Evolutionary conservation across 2,888 invertebrate genomes (phyloP), one percentile per base, ranked within the genome.

Genomic region (Orthosia gothica): DNA sequence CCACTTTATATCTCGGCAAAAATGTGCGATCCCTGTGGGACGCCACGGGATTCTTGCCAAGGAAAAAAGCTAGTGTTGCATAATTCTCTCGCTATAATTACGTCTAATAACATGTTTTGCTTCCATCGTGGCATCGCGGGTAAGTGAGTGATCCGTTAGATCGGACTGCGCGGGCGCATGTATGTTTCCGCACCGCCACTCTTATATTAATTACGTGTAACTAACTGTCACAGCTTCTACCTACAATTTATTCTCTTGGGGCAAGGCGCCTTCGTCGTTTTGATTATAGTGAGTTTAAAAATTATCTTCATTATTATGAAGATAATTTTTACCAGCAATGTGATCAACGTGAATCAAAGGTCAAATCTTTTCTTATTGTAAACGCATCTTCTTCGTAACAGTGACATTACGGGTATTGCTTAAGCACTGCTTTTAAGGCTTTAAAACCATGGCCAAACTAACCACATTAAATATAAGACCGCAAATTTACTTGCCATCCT

Each of bases 161-260:
- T 58, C 20, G 20, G 59, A n/a, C 50, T 59, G 70, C 61, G 67
- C 72, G n/a, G 49, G 63, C 59, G 69, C 71, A 23, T 66, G 62
- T 70, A 45, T 57, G 68, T 83, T 85, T 79, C 86, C 86, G 76
- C 83, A 73, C 55, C 70, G 68, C 50, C 73, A 76, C 73, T 52
- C 73, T 70, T 59, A 68, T 70, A 74, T 79, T 68, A 72, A 72
- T 76, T 74, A 58, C 70, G 63, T 54, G 5, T 74, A 72, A 70
- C 20, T 82, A 76, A 76, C 74, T 70, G 64, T 74, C 71, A 54
- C 15, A 49, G 13, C 40, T 49, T n/a, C 26, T 16, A 26, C 13
- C 12, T 23, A 45, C 47, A n/a, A 45, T n/a, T 12, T 45, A 26
- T 45, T 50, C 9, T 45, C 7, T 68, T 16, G 16, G 7, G 9